phyloP scores from a whole-genome alignment of 1,140 invertebrate genomes.

The Leptinotarsa texana region DNA sequence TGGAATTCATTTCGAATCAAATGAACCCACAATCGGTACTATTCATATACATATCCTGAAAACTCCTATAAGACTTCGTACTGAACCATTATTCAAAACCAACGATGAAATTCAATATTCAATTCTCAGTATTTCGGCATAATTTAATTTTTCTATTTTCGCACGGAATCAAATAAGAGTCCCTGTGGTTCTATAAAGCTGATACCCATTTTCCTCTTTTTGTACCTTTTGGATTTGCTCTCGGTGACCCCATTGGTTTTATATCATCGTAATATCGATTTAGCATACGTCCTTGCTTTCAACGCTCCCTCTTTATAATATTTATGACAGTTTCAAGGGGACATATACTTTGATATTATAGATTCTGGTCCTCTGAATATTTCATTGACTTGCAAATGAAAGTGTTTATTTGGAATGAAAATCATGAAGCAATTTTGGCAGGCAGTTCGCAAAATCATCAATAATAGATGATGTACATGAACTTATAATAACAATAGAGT shows the following conservation, averaged over 20 bases:
- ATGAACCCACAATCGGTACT: too few species aligned
- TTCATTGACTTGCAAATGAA: neutral
- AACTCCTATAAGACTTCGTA: too few species aligned
- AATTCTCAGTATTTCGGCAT: neutral
- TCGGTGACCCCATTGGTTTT: slow-evolving; percentile 2
- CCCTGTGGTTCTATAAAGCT: neutral
- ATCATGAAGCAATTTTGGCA: too few species aligned
- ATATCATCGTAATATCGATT: neutral
- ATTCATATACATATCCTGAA: too few species aligned
- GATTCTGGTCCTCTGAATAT: neutral
- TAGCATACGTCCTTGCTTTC: neutral
- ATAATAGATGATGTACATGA: too few species aligned
- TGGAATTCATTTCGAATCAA: too few species aligned
- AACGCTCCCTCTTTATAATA: neutral
- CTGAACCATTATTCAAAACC: neutral
- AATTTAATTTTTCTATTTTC: neutral
- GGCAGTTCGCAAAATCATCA: too few species aligned
- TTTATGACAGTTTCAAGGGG: neutral
- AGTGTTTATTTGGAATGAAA: neutral
- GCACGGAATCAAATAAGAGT: neutral
- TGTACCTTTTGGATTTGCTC: neutral
- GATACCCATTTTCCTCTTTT: neutral
- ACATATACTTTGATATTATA: neutral
- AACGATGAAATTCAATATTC: neutral
- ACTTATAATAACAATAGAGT: too few species aligned